Evolutionary conservation across 30 jellyfish, hydroid and myxozoan species (phyloP).

Genomic region (Hydra vulgaris): DNA sequence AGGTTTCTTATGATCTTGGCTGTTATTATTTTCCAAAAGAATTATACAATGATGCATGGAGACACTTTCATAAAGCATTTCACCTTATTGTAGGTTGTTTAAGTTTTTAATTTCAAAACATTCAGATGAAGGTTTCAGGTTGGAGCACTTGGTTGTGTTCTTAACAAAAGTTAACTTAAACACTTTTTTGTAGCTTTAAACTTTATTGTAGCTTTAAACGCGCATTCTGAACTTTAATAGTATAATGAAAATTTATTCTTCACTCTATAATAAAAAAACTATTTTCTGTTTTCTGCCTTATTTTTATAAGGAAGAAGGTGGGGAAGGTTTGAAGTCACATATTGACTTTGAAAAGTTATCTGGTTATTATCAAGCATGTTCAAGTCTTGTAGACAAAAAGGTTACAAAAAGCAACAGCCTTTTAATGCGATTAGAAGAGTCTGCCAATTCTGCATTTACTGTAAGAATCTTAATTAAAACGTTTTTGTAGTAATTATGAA

Average conservation of each 20-base stretch:
- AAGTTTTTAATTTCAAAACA: too few relatives aligned
- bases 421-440: slow-evolving; percentile 22
- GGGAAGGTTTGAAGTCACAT: not conserved
- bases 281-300: not conserved
- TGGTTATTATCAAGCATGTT: slow-evolving; percentile 30
- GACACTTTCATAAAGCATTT: slow-evolving; percentile 24
- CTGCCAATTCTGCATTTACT: slow-evolving; percentile 1
- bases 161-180: too few relatives aligned
- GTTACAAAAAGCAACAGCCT: not conserved
- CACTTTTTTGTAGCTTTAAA: too few relatives aligned
- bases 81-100: slow-evolving; percentile 8
- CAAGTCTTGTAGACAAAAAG: not conserved
- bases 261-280: too few relatives aligned
- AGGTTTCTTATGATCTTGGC: slow-evolving; percentile 36
- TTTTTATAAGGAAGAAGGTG: not conserved
- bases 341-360: not conserved
- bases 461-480: not conserved
- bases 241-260: too few relatives aligned
- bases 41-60: slow-evolving; percentile 23
- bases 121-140: too few relatives aligned
- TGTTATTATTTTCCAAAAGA: slow-evolving; percentile 35
- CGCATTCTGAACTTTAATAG: too few relatives aligned
- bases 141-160: too few relatives aligned
- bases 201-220: too few relatives aligned
- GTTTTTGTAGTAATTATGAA: not conserved